Conservation (phyloP, 2,888 invertebrate species). For the Polyommatus iphigenia region DNA sequence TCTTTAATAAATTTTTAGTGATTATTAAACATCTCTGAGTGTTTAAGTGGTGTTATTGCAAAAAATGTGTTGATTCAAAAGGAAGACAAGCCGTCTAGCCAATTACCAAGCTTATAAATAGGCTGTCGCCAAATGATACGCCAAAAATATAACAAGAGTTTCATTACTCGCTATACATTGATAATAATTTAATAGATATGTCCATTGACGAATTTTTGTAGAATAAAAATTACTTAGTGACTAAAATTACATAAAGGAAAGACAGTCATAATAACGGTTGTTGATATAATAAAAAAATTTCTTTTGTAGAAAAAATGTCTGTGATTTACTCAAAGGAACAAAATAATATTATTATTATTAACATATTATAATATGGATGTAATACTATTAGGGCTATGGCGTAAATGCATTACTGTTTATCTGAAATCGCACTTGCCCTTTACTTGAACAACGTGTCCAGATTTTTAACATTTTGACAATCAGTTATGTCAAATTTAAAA, state of each 20-base stretch:
- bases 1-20: too few relatives aligned
- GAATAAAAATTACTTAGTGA: too few relatives aligned
- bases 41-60: not conserved
- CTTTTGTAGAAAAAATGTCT: too few relatives aligned
- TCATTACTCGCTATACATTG: not conserved
- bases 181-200: not conserved
- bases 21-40: too few relatives aligned
- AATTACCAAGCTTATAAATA: conserved; percentile 8
- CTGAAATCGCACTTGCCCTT: conserved; percentile 6
- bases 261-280: too few relatives aligned
- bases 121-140: not conserved
- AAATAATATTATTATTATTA: too few relatives aligned
- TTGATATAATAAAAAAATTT: too few relatives aligned
- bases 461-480: conserved; percentile 12
- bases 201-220: not conserved
- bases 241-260: too few relatives aligned
- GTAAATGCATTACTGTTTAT: not conserved
- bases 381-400: conserved; percentile 10
- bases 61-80: not conserved
- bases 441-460: not conserved
- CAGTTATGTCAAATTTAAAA: not conserved
- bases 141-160: conserved; percentile 19
- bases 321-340: too few relatives aligned
- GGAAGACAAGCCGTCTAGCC: conserved; percentile 1
- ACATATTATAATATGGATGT: not conserved